phyloP scores from a whole-genome alignment of 2,888 invertebrate species.

The Scaptomyza tumidula region DNA sequence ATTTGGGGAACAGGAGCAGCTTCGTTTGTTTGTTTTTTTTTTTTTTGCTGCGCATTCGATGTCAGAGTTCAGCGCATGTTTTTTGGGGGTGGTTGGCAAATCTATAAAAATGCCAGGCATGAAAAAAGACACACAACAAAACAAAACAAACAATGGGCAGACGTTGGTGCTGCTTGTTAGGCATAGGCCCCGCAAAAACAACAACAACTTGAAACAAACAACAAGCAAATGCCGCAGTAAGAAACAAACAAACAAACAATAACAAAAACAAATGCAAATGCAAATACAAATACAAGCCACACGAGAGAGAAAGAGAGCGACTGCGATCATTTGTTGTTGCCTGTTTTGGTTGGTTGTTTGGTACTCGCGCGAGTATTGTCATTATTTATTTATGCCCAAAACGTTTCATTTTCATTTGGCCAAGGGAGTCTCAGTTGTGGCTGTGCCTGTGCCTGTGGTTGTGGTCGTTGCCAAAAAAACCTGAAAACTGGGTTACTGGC shows the following conservation, averaged over 20 bases:
- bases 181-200: slow-evolving; percentile 25
- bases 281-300: slow-evolving; percentile 57
- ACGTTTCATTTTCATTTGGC: slow-evolving; percentile 78
- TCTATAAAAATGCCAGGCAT: slow-evolving; percentile 74
- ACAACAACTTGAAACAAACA: slow-evolving; percentile 74
- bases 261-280: slow-evolving; percentile 63
- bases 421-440: slow-evolving; percentile 68
- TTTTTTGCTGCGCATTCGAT: slow-evolving; percentile 29
- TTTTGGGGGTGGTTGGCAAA: slow-evolving; percentile 74
- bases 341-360: slow-evolving; percentile 63
- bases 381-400: slow-evolving; percentile 80
- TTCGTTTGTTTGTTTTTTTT: slow-evolving; percentile 5
- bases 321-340: slow-evolving; percentile 75
- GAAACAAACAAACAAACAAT: slow-evolving; percentile 21
- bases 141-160: slow-evolving; percentile 69
- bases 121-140: slow-evolving; percentile 25
- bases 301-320: neutral
- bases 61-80: slow-evolving; percentile 79
- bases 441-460: slow-evolving; percentile 13
- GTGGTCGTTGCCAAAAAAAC: slow-evolving; percentile 52
- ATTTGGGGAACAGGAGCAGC: slow-evolving; percentile 32
- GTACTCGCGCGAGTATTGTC: slow-evolving; percentile 65
- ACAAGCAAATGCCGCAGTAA: slow-evolving; percentile 71
- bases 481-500: slow-evolving; percentile 80
- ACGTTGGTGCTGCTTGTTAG: slow-evolving; percentile 73